A percentile compares a stretch with the other conserved stretches of the same genome.
Evolutionary conservation across 1,140 invertebrate species (phyloP).

Genomic region (Drosophila repletoides): DNA sequence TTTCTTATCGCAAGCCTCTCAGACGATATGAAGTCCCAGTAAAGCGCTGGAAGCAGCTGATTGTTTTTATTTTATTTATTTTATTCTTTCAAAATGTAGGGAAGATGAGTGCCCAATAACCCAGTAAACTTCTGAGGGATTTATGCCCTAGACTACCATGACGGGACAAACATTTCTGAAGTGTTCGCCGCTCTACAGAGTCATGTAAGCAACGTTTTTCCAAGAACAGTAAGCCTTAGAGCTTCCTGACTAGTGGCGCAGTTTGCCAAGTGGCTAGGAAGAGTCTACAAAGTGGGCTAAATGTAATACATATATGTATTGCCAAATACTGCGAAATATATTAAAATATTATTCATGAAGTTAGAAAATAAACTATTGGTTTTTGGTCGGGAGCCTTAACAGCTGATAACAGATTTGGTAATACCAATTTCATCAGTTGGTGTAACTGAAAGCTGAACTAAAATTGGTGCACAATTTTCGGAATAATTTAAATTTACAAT

Average conservation of each 20-base stretch:
- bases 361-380: too few species aligned
- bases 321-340: too few species aligned
- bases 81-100: too few species aligned
- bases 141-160: background rate
- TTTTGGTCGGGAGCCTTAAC: too few species aligned
- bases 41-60: background rate
- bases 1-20: slow-evolving; percentile 10
- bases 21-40: slow-evolving; percentile 11
- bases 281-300: too few species aligned
- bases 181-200: slow-evolving; percentile 1
- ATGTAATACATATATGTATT: too few species aligned
- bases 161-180: slow-evolving; percentile 22
- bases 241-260: slow-evolving; percentile 34
- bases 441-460: too few species aligned
- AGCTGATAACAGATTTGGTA: too few species aligned
- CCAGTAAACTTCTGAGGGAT: slow-evolving; percentile 2
- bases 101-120: slow-evolving; percentile 8
- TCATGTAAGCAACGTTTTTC: slow-evolving; percentile 8
- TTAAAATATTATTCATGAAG: too few species aligned
- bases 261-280: slow-evolving; percentile 1
- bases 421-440: too few species aligned
- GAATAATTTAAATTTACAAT: background rate
- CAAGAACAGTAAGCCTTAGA: slow-evolving; percentile 8
- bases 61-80: background rate
- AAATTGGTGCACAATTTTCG: too few species aligned